phyloP scores from a whole-genome alignment of 2,113 vertebrate genomes.

The Chloropsis cyanopogon region DNA sequence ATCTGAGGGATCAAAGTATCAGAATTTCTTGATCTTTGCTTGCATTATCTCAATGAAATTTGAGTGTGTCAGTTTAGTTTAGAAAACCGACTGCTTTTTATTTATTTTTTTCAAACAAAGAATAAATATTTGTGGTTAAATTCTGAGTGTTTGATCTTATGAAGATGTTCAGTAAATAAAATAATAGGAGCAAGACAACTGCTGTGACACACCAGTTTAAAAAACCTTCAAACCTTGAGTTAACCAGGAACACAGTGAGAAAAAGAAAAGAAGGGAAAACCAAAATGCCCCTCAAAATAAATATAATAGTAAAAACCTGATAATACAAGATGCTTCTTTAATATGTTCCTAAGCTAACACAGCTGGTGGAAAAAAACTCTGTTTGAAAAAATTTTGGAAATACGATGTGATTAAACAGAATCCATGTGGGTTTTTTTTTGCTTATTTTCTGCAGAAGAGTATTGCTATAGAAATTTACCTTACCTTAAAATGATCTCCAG shows the following conservation, averaged over 20 bases:
- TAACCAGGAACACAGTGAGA: not conserved
- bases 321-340: not conserved
- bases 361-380: not conserved
- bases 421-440: not conserved
- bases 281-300: not conserved
- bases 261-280: not conserved
- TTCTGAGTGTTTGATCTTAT: not conserved
- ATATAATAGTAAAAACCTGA: not conserved
- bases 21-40: not conserved
- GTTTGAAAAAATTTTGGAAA: not conserved
- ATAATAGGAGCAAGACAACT: not conserved
- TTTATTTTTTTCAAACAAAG: not conserved
- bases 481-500: not conserved
- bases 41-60: not conserved
- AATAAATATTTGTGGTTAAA: not conserved
- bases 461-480: not conserved
- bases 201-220: not conserved
- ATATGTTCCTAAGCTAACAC: not conserved
- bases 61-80: not conserved
- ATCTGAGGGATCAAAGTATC: not conserved
- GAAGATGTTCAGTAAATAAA: not conserved
- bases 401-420: not conserved
- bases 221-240: rapidly evolving
- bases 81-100: not conserved
- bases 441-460: not conserved